A percentile compares a stretch with the other conserved stretches of the same genome.
phyloP scores from a whole-genome alignment of 2,888 invertebrate genomes.

The Netelia melanura region DNA sequence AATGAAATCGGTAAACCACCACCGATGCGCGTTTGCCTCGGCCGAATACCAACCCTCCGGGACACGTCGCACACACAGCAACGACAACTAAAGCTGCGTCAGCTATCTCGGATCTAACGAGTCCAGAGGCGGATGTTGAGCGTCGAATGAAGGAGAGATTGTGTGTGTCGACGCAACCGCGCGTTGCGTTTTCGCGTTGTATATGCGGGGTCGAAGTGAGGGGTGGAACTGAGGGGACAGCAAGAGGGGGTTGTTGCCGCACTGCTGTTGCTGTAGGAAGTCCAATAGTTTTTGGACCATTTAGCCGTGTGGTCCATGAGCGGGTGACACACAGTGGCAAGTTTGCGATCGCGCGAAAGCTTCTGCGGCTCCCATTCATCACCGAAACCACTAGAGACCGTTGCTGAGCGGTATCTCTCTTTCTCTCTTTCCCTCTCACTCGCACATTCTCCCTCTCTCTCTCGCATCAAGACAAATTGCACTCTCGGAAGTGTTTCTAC shows the following conservation, averaged over 20 bases:
- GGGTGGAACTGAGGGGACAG: too few species aligned
- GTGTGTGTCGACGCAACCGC: not conserved
- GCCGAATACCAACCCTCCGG: not conserved
- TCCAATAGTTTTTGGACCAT: slow-evolving; percentile 71
- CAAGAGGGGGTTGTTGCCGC: slow-evolving; percentile 2
- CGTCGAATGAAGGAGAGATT: slow-evolving; percentile 24
- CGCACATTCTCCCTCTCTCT: not conserved
- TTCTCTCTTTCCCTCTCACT: not conserved
- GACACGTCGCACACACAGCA: slow-evolving; percentile 12
- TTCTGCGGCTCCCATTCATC: slow-evolving; percentile 67
- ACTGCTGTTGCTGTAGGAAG: slow-evolving; percentile 38
- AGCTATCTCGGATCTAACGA: slow-evolving; percentile 33
- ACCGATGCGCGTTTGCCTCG: slow-evolving; percentile 7
- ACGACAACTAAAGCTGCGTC: slow-evolving; percentile 35
- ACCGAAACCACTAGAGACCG: slow-evolving; percentile 61
- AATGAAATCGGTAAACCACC: slow-evolving; percentile 12
- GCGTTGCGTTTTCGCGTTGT: slow-evolving; percentile 19
- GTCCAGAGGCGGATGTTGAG: slow-evolving; percentile 30
- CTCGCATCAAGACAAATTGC: slow-evolving; percentile 71
- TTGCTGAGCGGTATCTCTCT: slow-evolving; percentile 42
- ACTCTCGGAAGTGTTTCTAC: slow-evolving; percentile 65
- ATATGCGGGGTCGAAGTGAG: not conserved
- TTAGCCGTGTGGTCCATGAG: slow-evolving; percentile 53
- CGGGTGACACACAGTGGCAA: slow-evolving; percentile 15
- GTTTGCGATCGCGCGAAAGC: slow-evolving; percentile 46